A percentile compares a stretch with the other conserved stretches of the same genome.
Conservation (phyloP, 92 coral and sea anemone species). For the Heliopora coerulea region DNA sequence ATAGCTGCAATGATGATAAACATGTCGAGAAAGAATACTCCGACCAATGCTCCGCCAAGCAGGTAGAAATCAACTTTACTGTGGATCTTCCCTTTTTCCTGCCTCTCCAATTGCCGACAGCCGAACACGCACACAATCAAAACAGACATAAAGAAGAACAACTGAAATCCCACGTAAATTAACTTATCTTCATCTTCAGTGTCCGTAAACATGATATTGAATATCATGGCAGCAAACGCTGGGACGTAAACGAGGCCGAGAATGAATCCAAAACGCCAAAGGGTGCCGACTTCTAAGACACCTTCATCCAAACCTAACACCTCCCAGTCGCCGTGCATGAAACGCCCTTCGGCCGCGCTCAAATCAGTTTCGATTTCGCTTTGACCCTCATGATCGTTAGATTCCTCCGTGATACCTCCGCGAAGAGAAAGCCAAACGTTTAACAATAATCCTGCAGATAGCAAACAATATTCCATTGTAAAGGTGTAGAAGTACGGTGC, state of each 20-base stretch:
- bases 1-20: slow-evolving; percentile 18
- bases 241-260: slow-evolving; percentile 25
- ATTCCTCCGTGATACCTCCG: neutral
- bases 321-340: neutral
- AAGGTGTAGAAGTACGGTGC: slow-evolving; percentile 34
- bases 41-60: slow-evolving; percentile 14
- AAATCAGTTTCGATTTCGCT: neutral
- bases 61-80: slow-evolving; percentile 15
- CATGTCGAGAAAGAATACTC: slow-evolving; percentile 35
- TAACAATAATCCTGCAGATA: slow-evolving; percentile 33
- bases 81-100: neutral
- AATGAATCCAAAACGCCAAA: slow-evolving; percentile 39
- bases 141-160: slow-evolving; percentile 20
- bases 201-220: slow-evolving; percentile 21
- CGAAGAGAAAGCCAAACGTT: slow-evolving; percentile 31
- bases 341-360: neutral
- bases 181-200: neutral
- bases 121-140: slow-evolving; percentile 12
- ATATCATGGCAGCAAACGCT: slow-evolving; percentile 12
- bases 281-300: slow-evolving; percentile 21
- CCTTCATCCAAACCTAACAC: neutral
- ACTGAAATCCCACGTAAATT: slow-evolving; percentile 16
- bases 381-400: neutral
- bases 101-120: neutral
- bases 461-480: slow-evolving; percentile 47